Conservation (phyloP, 2,113 vertebrate genomes). For the Centropristis striata region DNA sequence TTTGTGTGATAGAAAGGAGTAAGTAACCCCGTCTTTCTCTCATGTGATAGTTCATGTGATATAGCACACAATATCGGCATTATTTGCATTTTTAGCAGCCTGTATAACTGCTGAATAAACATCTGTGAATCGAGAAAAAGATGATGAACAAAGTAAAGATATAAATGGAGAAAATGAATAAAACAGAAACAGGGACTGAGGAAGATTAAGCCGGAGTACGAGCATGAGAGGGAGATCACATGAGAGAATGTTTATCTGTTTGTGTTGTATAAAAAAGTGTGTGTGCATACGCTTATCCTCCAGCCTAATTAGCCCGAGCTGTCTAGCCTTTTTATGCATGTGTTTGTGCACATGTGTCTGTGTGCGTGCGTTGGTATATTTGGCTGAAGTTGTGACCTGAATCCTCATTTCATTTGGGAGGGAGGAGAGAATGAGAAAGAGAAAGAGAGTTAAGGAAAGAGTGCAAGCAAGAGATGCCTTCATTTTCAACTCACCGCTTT, state of each 20-base stretch:
- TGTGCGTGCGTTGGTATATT: conserved; percentile 47
- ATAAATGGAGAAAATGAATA: conserved; percentile 32
- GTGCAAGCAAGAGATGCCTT: conserved; percentile 68
- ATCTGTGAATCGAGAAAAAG: background rate
- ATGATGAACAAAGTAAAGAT: conserved; percentile 4
- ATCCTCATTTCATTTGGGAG: conserved; percentile 71
- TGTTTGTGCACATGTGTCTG: conserved; percentile 45
- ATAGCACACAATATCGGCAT: conserved; percentile 3
- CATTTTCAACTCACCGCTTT: conserved; percentile 78
- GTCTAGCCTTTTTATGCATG: conserved; percentile 65
- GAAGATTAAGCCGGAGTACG: conserved; percentile 34
- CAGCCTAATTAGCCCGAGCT: conserved; percentile 67
- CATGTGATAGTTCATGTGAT: conserved; percentile 16
- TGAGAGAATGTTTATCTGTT: conserved; percentile 66
- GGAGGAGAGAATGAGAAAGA: conserved; percentile 38
- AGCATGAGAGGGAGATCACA: conserved; percentile 49
- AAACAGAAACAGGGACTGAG: conserved; percentile 29
- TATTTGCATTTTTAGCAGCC: conserved; percentile 16
- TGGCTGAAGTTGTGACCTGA: conserved; percentile 79
- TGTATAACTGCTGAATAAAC: background rate
- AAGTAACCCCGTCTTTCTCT: conserved; percentile 18
- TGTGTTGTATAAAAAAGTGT: conserved; percentile 44
- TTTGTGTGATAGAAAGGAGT: conserved; percentile 23
- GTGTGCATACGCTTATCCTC: conserved; percentile 52
- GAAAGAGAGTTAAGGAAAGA: conserved; percentile 20